Evolutionary conservation across 2,113 vertebrate genomes (phyloP).

Genomic region (Actenoides hombroni): DNA sequence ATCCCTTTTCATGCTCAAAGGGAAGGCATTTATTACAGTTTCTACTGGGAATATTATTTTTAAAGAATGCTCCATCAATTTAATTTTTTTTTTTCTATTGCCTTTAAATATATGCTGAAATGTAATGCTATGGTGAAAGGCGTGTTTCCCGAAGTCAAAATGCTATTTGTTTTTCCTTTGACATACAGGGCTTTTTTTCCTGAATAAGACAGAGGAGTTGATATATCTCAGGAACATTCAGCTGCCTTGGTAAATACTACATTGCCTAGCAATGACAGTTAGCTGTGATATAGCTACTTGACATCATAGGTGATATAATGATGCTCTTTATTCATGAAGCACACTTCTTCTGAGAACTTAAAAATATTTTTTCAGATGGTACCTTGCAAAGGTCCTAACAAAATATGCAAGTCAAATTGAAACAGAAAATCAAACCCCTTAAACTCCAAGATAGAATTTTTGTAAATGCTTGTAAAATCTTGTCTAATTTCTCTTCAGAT

Average conservation of each 20-base stretch:
- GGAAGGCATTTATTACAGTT: background rate
- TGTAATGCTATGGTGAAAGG: background rate
- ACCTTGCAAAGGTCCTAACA: background rate
- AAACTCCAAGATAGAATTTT: background rate
- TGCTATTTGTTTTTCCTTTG: background rate
- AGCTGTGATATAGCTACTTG: background rate
- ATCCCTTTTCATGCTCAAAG: background rate
- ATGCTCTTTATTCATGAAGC: background rate
- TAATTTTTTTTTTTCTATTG: background rate
- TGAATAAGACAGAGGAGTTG: background rate
- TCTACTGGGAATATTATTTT: background rate
- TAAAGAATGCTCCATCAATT: background rate
- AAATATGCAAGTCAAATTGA: background rate
- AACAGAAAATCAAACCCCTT: background rate
- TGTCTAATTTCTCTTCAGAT: background rate
- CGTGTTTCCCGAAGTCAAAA: background rate
- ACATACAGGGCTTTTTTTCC: background rate
- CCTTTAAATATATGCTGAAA: background rate
- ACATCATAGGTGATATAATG: background rate
- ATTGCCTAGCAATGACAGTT: background rate
- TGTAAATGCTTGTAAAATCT: background rate
- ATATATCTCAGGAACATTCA: conserved; percentile 2
- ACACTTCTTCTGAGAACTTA: background rate
- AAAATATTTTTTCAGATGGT: background rate
- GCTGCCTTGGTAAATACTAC: background rate